Evolutionary conservation across 1,140 invertebrate genomes (phyloP).

Genomic region (Macrotrachela quadricornifera): DNA sequence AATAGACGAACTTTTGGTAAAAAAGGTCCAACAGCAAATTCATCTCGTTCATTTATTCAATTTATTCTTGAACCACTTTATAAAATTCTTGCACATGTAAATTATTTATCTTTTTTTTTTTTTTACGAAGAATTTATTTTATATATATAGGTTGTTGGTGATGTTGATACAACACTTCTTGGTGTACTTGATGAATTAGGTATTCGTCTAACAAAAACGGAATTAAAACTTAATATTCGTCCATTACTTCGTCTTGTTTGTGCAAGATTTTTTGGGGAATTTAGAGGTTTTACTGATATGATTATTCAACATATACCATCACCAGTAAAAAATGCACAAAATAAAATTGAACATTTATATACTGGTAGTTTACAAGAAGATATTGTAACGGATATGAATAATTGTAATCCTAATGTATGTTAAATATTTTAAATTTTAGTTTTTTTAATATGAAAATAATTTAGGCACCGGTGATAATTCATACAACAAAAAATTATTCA

Average conservation of each 20-base stretch:
- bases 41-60: constrained; percentile 88
- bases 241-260: constrained; percentile 75
- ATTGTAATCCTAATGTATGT: background rate
- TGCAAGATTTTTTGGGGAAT: constrained; percentile 76
- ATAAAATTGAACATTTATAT: constrained; percentile 76
- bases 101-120: background rate
- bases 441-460: constrained; percentile 12
- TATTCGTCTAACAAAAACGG: constrained; percentile 74
- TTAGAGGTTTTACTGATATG: constrained; percentile 80
- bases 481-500: constrained; percentile 98
- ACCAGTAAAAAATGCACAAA: constrained; percentile 60
- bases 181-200: constrained; percentile 66
- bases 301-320: constrained; percentile 76
- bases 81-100: constrained; percentile 81
- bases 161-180: constrained; percentile 73
- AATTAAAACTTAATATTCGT: constrained; percentile 82
- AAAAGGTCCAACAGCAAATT: constrained; percentile 72
- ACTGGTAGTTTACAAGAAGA: constrained; percentile 45
- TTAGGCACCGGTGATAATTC: constrained; percentile 58
- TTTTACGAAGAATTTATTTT: background rate
- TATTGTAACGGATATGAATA: constrained; percentile 23
- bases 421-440: background rate
- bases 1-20: constrained; percentile 65
- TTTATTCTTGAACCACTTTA: constrained; percentile 95
- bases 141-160: constrained; percentile 67